Percentiles rank a stretch among this genome's conserved stretches.
Evolutionary conservation across 2,113 vertebrate genomes (phyloP).

Genomic region (Anhinga rufa): DNA sequence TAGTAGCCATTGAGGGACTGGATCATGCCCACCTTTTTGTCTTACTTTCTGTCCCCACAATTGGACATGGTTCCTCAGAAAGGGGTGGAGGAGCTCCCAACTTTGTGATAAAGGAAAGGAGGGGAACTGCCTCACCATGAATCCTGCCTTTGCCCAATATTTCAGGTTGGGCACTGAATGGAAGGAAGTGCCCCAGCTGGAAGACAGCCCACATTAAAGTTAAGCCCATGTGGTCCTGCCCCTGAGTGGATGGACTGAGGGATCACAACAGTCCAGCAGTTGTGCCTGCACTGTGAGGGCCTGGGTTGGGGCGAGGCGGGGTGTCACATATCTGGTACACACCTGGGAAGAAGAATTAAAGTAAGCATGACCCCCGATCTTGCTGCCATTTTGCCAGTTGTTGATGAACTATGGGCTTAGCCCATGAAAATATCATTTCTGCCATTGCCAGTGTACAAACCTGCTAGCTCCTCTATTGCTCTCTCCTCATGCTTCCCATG

Average conservation of each 20-base stretch:
- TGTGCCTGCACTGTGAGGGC: neutral
- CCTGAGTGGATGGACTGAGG: neutral
- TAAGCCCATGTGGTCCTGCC: neutral
- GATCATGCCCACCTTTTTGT: neutral
- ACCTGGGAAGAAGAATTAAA: neutral
- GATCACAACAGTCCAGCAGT: neutral
- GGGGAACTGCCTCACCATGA: neutral
- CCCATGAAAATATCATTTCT: neutral
- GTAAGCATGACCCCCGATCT: neutral
- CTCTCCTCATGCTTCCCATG: neutral
- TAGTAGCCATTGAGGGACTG: neutral
- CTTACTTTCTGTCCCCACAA: neutral
- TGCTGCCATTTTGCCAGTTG: neutral
- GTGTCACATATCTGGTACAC: neutral
- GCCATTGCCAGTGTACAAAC: neutral
- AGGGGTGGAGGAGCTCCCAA: neutral
- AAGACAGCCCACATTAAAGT: neutral
- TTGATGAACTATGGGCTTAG: neutral
- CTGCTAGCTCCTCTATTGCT: neutral
- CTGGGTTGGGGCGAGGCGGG: neutral
- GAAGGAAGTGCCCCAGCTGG: neutral
- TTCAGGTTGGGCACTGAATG: neutral
- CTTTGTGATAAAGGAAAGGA: neutral
- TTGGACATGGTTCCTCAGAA: neutral
- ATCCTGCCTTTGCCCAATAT: neutral